phyloP scores from a whole-genome alignment of 2,797 vertebrate genomes.

The Alosa sapidissima region DNA sequence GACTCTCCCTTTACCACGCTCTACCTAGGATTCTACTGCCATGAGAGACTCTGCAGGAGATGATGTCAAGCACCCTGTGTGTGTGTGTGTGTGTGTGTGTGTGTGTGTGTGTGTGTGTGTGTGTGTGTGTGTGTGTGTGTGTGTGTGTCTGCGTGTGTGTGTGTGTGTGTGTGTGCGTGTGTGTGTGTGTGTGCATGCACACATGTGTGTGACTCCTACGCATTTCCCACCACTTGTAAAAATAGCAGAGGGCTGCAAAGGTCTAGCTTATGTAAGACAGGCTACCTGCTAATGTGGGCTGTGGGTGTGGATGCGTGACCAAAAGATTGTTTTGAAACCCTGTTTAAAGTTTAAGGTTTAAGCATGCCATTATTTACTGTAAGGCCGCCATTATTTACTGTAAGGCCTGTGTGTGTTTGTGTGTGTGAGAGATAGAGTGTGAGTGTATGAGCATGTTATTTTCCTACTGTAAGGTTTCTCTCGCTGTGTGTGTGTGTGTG shows the following conservation, averaged over 20 bases:
- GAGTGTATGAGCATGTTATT: neutral
- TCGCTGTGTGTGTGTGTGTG: too few species aligned
- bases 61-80: neutral
- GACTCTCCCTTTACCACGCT: neutral
- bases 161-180: constrained; percentile 5
- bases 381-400: neutral
- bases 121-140: too few species aligned
- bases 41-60: neutral
- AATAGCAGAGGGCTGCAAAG: neutral
- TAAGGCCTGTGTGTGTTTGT: neutral
- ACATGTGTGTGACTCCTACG: neutral
- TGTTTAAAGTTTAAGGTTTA: neutral
- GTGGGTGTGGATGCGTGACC: neutral
- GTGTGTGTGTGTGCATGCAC: neutral
- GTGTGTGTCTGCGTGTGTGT: neutral
- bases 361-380: neutral
- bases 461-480: neutral
- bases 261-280: neutral
- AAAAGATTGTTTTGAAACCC: neutral
- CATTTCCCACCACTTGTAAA: constrained; percentile 8
- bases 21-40: neutral
- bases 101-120: neutral
- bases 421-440: too few species aligned
- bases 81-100: neutral
- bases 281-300: neutral